Evolutionary conservation across 1,140 invertebrate genomes (phyloP), one percentile per base, ranked within the genome.

Genomic region (Brachionus calyciflorus): DNA sequence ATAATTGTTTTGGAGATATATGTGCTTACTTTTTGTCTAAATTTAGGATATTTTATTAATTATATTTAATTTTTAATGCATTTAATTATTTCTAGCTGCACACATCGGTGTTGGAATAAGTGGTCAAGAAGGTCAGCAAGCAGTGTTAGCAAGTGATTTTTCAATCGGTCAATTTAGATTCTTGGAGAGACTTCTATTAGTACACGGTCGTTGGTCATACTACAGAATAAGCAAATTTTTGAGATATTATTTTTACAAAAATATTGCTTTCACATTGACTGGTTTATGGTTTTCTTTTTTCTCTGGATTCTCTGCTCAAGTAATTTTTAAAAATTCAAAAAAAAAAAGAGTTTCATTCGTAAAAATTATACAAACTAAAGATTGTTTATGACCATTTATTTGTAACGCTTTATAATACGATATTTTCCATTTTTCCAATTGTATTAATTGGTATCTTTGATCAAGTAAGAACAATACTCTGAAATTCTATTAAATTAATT

Each of bases 241-340:
- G 55, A 83, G 86, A 75, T 98, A 99, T 86, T 99, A 99, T 89
- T 99, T 99, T 89, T 99, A 98, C 87, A 99, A 99, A 86, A 99
- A 99, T 86, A 98, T 99, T 88, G 94, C 96, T 73, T 98, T 98
- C 86, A 99, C 96, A n/a, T 86, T 99, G 28, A 96, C 94, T 85
- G 94, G 98, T 85, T 96, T 99, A 84, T 99, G 96, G 96, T 99
- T 93, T 88, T 94, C 95, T 51, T 98, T 99, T 84, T 99, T 98
- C 88, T 98, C 94, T 86, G 96, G 96, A 82, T 99, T 98, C 84
- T 96, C 94, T 84, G 96, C 96, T 79, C 96, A 98, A 91, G 96
- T 97, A 85, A 68, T 60, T 69, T 6, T 12, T 26, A 12, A 73
- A 7, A 30, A 17, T n/a, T n/a, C 63, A 53, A 1, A 14, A 19